Conservation (phyloP, 2,888 invertebrate species). For the Quadriops clusia region DNA sequence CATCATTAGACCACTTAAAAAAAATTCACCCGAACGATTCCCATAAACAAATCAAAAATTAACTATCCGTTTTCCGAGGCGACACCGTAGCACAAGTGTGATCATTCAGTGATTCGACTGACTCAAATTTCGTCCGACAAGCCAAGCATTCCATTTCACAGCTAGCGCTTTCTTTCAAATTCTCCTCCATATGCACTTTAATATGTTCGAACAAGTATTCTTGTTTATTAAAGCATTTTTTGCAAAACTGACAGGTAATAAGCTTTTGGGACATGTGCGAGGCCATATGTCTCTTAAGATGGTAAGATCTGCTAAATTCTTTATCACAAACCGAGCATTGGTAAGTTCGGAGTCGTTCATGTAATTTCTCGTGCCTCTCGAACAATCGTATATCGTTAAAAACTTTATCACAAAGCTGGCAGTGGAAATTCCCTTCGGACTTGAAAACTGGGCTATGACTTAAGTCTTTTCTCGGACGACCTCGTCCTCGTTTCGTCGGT, state of each 20-base stretch:
- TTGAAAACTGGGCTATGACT: too few species aligned
- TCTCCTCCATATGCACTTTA: slow-evolving; percentile 35
- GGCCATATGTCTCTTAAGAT: slow-evolving; percentile 38
- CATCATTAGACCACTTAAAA: too few species aligned
- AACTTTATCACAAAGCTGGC: slow-evolving; percentile 27
- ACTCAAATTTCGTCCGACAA: too few species aligned
- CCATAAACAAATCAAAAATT: too few species aligned
- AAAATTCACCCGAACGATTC: too few species aligned
- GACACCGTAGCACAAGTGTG: too few species aligned
- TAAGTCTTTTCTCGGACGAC: slow-evolving; percentile 21
- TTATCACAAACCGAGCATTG: slow-evolving; percentile 37
- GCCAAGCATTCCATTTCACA: too few species aligned
- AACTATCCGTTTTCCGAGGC: too few species aligned
- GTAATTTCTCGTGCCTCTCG: slow-evolving; percentile 27
- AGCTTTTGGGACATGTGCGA: slow-evolving; percentile 29
- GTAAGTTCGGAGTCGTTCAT: slow-evolving; percentile 24
- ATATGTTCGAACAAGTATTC: slow-evolving; percentile 44
- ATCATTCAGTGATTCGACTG: too few species aligned
- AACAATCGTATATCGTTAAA: slow-evolving; percentile 26
- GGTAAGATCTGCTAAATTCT: slow-evolving; percentile 38
- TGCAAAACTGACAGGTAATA: slow-evolving; percentile 30
- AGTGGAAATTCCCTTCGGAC: slow-evolving; percentile 24
- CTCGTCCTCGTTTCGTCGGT: too few species aligned
- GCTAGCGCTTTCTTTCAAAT: too few species aligned
- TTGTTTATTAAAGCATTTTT: slow-evolving; percentile 41